A percentile compares a stretch with the other conserved stretches of the same genome.
Conservation (phyloP, 2,113 vertebrate species). For the Strix aluco region DNA sequence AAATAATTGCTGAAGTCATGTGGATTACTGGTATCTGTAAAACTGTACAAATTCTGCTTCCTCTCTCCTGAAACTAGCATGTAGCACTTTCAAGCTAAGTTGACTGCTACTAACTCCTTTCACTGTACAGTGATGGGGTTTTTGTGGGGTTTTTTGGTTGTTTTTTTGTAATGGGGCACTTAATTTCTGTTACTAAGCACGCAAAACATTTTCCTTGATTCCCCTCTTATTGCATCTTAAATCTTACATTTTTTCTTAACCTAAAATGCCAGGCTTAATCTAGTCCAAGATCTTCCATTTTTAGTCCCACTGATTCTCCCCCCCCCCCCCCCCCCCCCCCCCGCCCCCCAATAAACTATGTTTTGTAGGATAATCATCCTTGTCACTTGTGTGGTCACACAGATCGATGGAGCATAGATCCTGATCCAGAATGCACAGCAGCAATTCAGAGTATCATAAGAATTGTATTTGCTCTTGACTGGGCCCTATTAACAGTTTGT, state of each 20-base stretch:
- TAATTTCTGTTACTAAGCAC: neutral
- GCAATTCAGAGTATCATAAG: neutral
- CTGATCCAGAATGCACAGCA: neutral
- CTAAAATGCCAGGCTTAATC: neutral
- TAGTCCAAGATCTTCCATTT: neutral
- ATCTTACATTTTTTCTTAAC: neutral
- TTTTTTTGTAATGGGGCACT: neutral
- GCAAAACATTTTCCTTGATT: neutral
- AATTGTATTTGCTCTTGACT: neutral
- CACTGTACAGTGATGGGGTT: neutral
- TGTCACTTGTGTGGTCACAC: neutral
- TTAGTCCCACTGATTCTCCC: neutral
- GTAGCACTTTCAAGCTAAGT: neutral
- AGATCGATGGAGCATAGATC: rapidly evolving
- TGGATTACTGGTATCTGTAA: neutral
- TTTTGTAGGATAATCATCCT: neutral
- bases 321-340: no score
- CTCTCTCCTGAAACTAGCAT: neutral
- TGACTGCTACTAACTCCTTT: neutral
- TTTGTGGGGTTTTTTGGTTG: neutral
- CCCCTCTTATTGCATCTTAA: neutral
- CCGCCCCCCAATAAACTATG: neutral
- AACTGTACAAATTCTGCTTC: neutral
- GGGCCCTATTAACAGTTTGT: neutral
- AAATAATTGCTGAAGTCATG: neutral